Base-by-base conservation (phyloP, 2,888 invertebrate genomes). In the Didymodactylos carnosus region DNA sequence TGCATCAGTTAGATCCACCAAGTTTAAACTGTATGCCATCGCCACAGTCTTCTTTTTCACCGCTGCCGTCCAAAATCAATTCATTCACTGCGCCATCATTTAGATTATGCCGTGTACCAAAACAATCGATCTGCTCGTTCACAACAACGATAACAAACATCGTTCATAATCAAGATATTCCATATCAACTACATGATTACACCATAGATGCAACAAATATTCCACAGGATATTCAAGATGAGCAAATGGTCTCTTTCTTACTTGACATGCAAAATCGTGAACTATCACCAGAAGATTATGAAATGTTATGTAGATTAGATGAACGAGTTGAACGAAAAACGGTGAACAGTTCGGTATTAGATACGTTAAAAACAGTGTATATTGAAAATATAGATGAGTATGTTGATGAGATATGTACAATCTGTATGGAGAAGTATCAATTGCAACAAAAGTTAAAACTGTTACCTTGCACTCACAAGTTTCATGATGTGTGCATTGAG, bases 231-330 rank as follows among this genome's bases (percentile, higher is more conserved):
- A 1, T n/a, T 8, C 0, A 16, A 10, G 53, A 62, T 19, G 53
- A 62, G 29, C 19, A 27, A 10, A 62, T 62, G 53, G 35, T 62
- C 5, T 8, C 16, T 5, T 62, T 62, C 35, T 35, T 62, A 13
- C 35, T 62, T 5, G 53, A 62, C 3, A 62, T 62, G 53, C 53
- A 62, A 62, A 62, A 62, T 35, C 53, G 53, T 35, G 53, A 62
- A 29, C 53, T 62, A 35, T 62, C 80, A 7, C 82, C 82, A 1
- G 81, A 82, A 72, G 82, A 82, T 72, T 82, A 82, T 73, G 82
- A 82, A 13, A 72, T 80, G 39, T 77, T 82, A 29, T 77, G 80
- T 13, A 75, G 78, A 40, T 77, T 82, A 23, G 82, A 82, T 69
- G 80, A 81, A 39, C 73, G 78, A 23, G 80, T 82, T 10, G 77